Evolutionary conservation across 2,113 vertebrate species (phyloP), one percentile per base, ranked within the genome.

Genomic region (Phylloscopus trochilus): DNA sequence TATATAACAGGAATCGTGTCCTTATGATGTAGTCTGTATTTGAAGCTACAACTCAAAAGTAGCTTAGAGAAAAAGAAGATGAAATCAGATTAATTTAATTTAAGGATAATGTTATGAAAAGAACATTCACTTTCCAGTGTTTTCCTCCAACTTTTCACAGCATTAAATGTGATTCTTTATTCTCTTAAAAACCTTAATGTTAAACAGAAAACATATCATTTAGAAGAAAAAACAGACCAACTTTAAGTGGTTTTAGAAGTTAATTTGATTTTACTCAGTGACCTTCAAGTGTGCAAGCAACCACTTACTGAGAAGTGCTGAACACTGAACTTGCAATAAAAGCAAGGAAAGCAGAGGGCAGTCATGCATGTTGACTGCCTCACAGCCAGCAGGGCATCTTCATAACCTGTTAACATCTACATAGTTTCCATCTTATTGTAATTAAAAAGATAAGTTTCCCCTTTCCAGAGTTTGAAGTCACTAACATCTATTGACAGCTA

Each of bases 41-140:
- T 96, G 77, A 97, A 97, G 63, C 89, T 87, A 72, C 81, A 95
- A 92, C 82, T 96, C 83, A 90, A 90, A 95, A 96, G 87, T 60
- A 49, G 20, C 10, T 80, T 58, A 62, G 7, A 37, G 31, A 73
- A 93, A 83, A 83, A 33, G 15, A 89, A 62, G 26, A 49, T 11
- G 68, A 10, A 13, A 69, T 1, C 27, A 77, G 22, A 37, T 30
- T 46, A 2, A 58, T 58, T 58, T 81, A 58, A 89, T 41, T 81
- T 66, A 81, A 23, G 6, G 21, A 74, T 41, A 74, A 51, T 23
- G 24, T 30, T 60, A 85, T 14, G 10, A 87, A 69, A 55, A 81
- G 17, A 83, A 58, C 13, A 73, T 58, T 64, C 11, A n/a, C 37
- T 73, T 66, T 49, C 11, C 26, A 58, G 6, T 21, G 7, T 24